These are phyloP conservation scores for Intellagama lesueurii DNA, from an alignment of 2,797 vertebrate species.

Conservation along the genomic window DNA sequence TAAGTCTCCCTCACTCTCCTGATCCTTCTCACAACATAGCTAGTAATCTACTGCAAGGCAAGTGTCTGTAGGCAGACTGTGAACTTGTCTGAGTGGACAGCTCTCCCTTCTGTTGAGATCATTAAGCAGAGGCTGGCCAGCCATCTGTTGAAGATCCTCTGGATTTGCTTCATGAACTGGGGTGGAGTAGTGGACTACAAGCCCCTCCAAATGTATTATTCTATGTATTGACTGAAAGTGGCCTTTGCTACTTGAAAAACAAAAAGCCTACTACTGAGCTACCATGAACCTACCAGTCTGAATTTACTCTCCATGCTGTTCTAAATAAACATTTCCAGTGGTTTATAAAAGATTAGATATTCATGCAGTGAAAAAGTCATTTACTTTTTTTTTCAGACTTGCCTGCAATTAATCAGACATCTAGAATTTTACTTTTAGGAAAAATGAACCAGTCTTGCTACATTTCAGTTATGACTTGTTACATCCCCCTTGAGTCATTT, in stretches of 20 bases:
- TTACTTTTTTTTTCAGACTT: not conserved
- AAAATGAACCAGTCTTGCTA: not conserved
- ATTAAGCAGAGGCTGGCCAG: not conserved
- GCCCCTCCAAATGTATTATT: not conserved
- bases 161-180: not conserved
- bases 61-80: not conserved
- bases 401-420: not conserved
- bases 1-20: not conserved
- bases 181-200: not conserved
- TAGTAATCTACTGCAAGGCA: not conserved
- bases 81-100: no score
- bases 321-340: not conserved
- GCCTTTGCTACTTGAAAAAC: not conserved
- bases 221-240: not conserved
- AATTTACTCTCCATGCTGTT: not conserved
- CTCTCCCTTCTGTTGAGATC: not conserved
- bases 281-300: not conserved
- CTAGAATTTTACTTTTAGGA: not conserved
- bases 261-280: not conserved
- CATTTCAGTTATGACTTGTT: not conserved
- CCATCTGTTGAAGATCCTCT: not conserved
- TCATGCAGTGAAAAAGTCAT: not conserved
- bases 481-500: not conserved
- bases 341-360: conserved; percentile 4
- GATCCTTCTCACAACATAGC: not conserved